Percentiles rank a stretch among this genome's conserved stretches.
phyloP scores from a whole-genome alignment of 2,797 vertebrate species.

The Protosalanx chinensis region DNA sequence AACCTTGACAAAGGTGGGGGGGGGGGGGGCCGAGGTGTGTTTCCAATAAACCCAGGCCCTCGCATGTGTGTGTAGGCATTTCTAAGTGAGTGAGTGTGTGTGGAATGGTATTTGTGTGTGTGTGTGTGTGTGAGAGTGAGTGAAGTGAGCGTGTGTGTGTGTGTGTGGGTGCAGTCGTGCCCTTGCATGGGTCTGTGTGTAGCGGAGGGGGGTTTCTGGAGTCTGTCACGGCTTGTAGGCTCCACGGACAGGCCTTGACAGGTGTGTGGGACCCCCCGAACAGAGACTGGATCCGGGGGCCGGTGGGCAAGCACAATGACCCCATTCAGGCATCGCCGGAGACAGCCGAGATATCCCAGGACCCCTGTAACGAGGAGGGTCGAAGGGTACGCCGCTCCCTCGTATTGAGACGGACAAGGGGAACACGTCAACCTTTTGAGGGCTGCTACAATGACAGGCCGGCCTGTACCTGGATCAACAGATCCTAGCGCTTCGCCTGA shows the following conservation, averaged over 20 bases:
- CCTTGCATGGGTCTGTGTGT: neutral
- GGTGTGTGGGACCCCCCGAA: conserved; percentile 63
- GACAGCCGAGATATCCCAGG: conserved; percentile 69
- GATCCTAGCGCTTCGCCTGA: conserved; percentile 46
- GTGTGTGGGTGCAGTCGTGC: neutral
- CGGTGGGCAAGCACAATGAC: conserved; percentile 60
- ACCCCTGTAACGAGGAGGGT: conserved; percentile 53
- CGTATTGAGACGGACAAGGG: conserved; percentile 9
- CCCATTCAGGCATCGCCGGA: conserved; percentile 66
- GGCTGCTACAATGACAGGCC: conserved; percentile 58
- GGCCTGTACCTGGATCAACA: conserved; percentile 45
- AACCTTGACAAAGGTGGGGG: conserved; percentile 48
- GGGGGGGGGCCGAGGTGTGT: conserved; percentile 48
- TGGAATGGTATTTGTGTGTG: conserved; percentile 8
- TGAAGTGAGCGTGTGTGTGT: neutral
- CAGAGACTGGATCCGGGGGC: conserved; percentile 44
- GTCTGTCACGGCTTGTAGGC: conserved; percentile 68
- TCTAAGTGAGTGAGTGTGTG: conserved; percentile 7
- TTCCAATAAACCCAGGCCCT: conserved; percentile 62
- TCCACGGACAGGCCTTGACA: conserved; percentile 72
- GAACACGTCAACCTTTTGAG: conserved; percentile 60
- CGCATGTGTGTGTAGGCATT: neutral
- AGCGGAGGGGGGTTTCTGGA: conserved; percentile 54
- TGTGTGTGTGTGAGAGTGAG: conserved; percentile 10
- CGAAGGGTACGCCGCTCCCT: conserved; percentile 41